phyloP scores from a whole-genome alignment of 2,797 vertebrate species.

The Fratercula arctica region DNA sequence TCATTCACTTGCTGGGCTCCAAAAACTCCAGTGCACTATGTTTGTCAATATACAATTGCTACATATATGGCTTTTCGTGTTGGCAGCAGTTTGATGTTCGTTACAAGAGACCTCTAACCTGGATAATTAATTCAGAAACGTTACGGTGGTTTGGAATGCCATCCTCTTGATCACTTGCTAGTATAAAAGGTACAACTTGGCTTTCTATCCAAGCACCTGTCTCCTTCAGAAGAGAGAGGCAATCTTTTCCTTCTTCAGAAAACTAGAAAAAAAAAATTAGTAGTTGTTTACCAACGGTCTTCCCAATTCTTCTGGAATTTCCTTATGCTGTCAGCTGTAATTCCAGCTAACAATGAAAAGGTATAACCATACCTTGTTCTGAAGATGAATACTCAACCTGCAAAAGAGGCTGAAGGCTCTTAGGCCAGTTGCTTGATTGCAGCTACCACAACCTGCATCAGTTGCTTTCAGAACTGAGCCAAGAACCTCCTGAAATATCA shows the following conservation, averaged over 20 bases:
- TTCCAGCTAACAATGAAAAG: not conserved
- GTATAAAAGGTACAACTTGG: conserved; percentile 80
- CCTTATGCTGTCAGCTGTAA: not conserved
- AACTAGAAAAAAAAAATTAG: conserved; percentile 71
- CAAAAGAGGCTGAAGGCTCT: conserved; percentile 84
- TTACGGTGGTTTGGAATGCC: conserved; percentile 56
- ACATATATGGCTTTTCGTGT: not conserved
- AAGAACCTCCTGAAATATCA: conserved; percentile 77
- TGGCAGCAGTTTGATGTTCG: not conserved
- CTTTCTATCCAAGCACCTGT: conserved; percentile 84
- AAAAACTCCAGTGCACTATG: not conserved
- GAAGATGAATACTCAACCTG: conserved; percentile 86
- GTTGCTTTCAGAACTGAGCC: conserved; percentile 74
- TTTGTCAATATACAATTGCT: not conserved
- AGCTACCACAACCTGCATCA: conserved; percentile 20
- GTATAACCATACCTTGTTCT: conserved; percentile 78
- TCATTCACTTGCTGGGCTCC: not conserved
- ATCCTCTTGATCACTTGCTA: conserved; percentile 55
- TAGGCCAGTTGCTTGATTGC: conserved; percentile 75
- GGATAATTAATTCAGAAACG: conserved; percentile 80
- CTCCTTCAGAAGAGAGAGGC: conserved; percentile 80
- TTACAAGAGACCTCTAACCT: conserved; percentile 76
- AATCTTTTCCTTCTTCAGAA: conserved; percentile 80
- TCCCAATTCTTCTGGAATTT: not conserved
- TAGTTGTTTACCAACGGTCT: not conserved